Base-by-base conservation (phyloP, 2,113 vertebrate species). In the Chroicocephalus ridibundus region DNA sequence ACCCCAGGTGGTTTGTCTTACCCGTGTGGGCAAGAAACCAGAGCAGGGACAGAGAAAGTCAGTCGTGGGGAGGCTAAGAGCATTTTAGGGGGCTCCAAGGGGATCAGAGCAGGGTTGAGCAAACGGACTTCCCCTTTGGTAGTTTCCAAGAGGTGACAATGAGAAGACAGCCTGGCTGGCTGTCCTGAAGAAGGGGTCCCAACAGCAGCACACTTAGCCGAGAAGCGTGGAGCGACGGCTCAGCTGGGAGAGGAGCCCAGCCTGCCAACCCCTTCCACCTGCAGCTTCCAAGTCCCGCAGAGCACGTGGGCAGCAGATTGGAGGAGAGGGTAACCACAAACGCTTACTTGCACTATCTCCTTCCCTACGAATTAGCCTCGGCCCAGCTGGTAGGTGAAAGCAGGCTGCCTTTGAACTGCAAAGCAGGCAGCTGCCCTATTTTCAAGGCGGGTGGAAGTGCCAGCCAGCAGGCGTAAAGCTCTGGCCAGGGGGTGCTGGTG, bases 1-100 rank as follows among this genome's bases (percentile, higher is more conserved):
- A 27, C 17, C 21, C 11, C 0, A 0, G 36, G 0, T 0, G 0
- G 27, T 40, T 71, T 91, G 57, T 14, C 61, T 89, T 38, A 31
- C 25, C 1, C 2, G 8, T 29, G 42, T 21, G 64, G n/a, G 32
- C 2, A 3, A 75, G n/a, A 91, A 91, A 68, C 17, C n/a, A 84
- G 52, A 32, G 10, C 57, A 83, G 60, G 10, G n/a, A 26, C 22
- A 78, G 52, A 70, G 26, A 46, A 47, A 40, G 29, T 44, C 32
- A 51, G 8, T 11, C 2, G 0, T 4, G 15, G 32, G 5, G 13
- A 2, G 13, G 5, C 40, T 58, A 68, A 61, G 68, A 66, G 8
- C 40, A 40, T 27, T 64, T 15, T 8, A 7, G 6, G 8, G 51
- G 7, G 11, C 18, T 77, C 32, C 20, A 60, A 70, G 27, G 26